phyloP scores from a whole-genome alignment of 1,140 invertebrate species.

The Ladona fulva region DNA sequence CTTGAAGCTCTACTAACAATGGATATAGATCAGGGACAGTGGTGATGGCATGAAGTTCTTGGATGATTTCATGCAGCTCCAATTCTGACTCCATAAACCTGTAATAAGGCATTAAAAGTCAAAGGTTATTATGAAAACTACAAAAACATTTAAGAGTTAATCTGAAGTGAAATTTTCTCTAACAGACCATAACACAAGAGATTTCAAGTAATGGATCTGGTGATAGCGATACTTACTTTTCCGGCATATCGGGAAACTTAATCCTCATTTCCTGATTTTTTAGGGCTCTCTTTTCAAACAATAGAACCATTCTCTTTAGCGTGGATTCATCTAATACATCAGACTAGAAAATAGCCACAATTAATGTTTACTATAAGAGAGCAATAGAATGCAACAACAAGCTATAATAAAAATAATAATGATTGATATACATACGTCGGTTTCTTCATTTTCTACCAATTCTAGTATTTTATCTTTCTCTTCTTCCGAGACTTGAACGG shows the following conservation, averaged over 20 bases:
- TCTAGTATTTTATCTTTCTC: slow-evolving; percentile 70
- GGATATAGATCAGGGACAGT: slow-evolving; percentile 94
- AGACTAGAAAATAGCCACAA: slow-evolving; percentile 38
- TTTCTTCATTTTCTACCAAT: slow-evolving; percentile 71
- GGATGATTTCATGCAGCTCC: slow-evolving; percentile 82
- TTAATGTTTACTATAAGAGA: not conserved
- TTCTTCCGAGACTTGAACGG: slow-evolving; percentile 56
- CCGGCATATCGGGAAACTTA: slow-evolving; percentile 93
- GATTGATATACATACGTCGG: slow-evolving; percentile 44
- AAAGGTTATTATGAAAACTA: not conserved
- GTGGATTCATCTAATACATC: slow-evolving; percentile 77
- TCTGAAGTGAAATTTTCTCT: no score
- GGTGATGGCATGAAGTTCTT: slow-evolving; percentile 89
- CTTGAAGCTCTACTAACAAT: slow-evolving; percentile 77
- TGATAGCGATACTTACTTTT: slow-evolving; percentile 52
- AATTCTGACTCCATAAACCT: slow-evolving; percentile 99
- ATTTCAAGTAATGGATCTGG: not conserved
- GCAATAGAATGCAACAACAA: slow-evolving; percentile 20
- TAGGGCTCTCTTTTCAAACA: slow-evolving; percentile 89
- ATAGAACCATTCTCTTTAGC: slow-evolving; percentile 78
- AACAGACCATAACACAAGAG: no score
- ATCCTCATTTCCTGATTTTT: slow-evolving; percentile 98
- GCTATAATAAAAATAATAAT: slow-evolving; percentile 5
- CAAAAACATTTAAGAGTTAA: no score
- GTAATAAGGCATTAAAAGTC: slow-evolving; percentile 19